phyloP scores from a whole-genome alignment of 2,888 invertebrate species.

The Drosophila histrio region DNA sequence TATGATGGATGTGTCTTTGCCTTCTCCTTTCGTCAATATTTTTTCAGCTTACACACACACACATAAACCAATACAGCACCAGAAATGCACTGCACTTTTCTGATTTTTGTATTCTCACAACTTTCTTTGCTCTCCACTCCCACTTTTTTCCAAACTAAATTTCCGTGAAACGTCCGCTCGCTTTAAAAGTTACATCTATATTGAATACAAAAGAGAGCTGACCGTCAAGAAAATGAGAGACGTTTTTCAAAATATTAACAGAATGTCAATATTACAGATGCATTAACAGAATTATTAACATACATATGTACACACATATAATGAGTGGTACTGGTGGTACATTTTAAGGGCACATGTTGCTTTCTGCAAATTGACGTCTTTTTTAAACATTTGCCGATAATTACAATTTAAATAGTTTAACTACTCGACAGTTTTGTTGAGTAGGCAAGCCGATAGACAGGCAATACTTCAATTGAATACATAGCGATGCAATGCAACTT shows the following conservation, averaged over 20 bases:
- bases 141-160: constrained; percentile 25
- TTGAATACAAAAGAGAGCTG: constrained; percentile 21
- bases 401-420: neutral
- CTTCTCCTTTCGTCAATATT: constrained; percentile 19
- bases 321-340: too few relatives aligned
- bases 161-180: constrained; percentile 23
- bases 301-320: neutral
- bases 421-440: too few relatives aligned
- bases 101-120: constrained; percentile 55
- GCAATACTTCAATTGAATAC: too few relatives aligned
- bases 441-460: too few relatives aligned
- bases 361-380: neutral
- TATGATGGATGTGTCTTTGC: neutral
- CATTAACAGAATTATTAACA: constrained; percentile 16
- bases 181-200: constrained; percentile 34
- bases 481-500: neutral
- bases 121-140: constrained; percentile 55
- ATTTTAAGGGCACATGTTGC: neutral
- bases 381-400: too few relatives aligned
- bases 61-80: constrained; percentile 28
- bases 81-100: constrained; percentile 55
- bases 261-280: constrained; percentile 15
- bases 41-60: constrained; percentile 6
- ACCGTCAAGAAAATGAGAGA: constrained; percentile 5
- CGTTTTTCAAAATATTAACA: constrained; percentile 6